Percentiles rank a stretch among this genome's conserved stretches.
These are phyloP conservation scores for Apodemus speciosus DNA, from an alignment of 2,113 vertebrate genomes.

Conservation along the genomic window DNA sequence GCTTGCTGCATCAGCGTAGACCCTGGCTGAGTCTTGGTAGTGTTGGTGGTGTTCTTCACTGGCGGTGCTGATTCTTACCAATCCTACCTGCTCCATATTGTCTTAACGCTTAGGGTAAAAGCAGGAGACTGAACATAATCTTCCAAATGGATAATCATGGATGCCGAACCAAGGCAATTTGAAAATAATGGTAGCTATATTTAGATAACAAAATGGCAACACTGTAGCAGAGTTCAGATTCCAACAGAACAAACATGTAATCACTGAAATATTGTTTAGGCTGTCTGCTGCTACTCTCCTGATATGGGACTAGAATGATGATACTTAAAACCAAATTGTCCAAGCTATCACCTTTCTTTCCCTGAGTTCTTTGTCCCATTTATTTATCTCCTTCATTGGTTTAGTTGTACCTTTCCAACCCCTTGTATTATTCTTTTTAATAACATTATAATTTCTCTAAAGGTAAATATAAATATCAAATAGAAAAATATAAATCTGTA, in stretches of 20 bases:
- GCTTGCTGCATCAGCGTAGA: neutral
- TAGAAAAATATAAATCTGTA: conserved; percentile 3
- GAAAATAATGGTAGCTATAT: conserved; percentile 60
- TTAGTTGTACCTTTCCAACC: neutral
- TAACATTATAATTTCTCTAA: conserved; percentile 47
- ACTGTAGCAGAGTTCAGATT: conserved; percentile 26
- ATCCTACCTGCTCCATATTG: neutral
- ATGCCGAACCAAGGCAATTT: conserved; percentile 18
- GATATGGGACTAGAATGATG: conserved; percentile 15
- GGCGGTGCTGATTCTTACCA: neutral
- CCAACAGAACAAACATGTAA: conserved; percentile 43
- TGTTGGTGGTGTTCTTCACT: neutral
- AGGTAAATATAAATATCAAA: conserved; percentile 22
- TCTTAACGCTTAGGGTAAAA: neutral
- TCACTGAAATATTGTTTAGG: conserved; percentile 14
- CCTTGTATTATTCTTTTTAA: neutral
- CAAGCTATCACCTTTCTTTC: neutral
- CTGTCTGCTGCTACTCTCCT: neutral
- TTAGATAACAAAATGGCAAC: conserved; percentile 44
- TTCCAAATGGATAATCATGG: conserved; percentile 33
- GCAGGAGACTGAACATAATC: neutral
- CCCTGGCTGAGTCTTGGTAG: neutral
- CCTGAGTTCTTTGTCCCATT: neutral
- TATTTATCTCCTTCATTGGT: conserved; percentile 31
- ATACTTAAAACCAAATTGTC: conserved; percentile 25